Evolutionary conservation across 2,113 vertebrate species (phyloP).

Genomic region (Turnix velox): DNA sequence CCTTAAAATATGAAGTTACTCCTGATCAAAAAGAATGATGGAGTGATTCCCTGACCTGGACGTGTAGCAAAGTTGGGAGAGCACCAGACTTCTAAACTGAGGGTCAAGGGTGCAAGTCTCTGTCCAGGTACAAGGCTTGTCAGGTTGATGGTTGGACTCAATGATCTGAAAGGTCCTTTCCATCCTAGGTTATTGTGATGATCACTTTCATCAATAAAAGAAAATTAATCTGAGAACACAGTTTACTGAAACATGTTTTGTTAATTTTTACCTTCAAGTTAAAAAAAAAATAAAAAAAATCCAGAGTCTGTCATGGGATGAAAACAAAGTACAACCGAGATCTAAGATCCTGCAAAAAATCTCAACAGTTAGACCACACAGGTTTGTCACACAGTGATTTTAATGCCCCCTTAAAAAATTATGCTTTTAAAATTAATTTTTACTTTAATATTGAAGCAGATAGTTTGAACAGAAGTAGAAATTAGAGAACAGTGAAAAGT

Average conservation of each 20-base stretch:
- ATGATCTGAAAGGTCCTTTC: too few relatives aligned
- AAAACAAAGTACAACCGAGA: not conserved
- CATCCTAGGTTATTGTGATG: too few relatives aligned
- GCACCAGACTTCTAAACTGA: too few relatives aligned
- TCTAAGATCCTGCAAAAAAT: not conserved
- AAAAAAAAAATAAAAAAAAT: not conserved
- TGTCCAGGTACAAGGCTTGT: too few relatives aligned
- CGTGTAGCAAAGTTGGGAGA: too few relatives aligned
- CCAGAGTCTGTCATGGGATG: not conserved
- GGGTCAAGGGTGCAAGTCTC: too few relatives aligned
- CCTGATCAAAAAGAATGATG: not conserved
- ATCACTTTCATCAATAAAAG: not conserved
- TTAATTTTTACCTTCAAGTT: not conserved
- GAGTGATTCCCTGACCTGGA: too few relatives aligned
- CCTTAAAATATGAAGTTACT: not conserved
- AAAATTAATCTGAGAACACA: not conserved
- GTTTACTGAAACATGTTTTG: not conserved
- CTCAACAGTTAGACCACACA: not conserved
- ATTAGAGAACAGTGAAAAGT: not conserved
- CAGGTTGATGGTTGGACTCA: too few relatives aligned
- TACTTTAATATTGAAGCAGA: not conserved
- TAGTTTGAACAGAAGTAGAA: not conserved
- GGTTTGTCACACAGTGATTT: not conserved
- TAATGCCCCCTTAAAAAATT: not conserved
- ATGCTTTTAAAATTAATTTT: not conserved